phyloP scores from a whole-genome alignment of 2,888 invertebrate species.

The Herminia tarsipennalis region DNA sequence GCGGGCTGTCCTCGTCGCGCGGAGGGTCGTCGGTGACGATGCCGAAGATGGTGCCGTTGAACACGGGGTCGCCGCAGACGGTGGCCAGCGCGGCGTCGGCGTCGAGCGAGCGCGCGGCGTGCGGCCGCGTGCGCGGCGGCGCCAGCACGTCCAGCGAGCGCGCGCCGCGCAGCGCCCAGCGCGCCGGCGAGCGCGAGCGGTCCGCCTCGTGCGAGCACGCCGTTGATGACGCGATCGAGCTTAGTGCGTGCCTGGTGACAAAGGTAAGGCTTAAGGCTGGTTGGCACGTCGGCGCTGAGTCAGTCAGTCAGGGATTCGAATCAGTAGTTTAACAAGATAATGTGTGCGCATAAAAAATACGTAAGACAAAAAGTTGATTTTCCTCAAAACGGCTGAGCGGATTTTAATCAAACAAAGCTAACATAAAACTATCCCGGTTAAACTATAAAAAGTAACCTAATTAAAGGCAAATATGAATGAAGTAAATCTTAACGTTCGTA shows the following conservation, averaged over 20 bases:
- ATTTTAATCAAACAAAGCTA: no score
- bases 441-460: no score
- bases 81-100: constrained; percentile 65
- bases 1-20: constrained; percentile 75
- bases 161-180: constrained; percentile 58
- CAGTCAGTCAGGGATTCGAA: no score
- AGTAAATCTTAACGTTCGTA: no score
- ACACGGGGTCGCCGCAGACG: constrained; percentile 69
- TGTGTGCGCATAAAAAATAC: no score
- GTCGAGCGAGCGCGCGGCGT: constrained; percentile 71
- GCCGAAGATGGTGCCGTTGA: constrained; percentile 77
- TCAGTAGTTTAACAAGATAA: no score
- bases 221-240: constrained; percentile 88
- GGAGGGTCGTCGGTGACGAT: constrained; percentile 67
- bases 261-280: no score
- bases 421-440: no score
- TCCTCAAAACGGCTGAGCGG: no score
- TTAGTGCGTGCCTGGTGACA: constrained; percentile 81
- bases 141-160: constrained; percentile 60
- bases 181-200: constrained; percentile 55
- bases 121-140: constrained; percentile 50
- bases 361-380: no score
- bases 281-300: no score
- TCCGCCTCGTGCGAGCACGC: constrained; percentile 72
- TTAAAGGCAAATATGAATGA: no score